phyloP scores from a whole-genome alignment of 2,888 invertebrate genomes.

The Argynnis bischoffii region DNA sequence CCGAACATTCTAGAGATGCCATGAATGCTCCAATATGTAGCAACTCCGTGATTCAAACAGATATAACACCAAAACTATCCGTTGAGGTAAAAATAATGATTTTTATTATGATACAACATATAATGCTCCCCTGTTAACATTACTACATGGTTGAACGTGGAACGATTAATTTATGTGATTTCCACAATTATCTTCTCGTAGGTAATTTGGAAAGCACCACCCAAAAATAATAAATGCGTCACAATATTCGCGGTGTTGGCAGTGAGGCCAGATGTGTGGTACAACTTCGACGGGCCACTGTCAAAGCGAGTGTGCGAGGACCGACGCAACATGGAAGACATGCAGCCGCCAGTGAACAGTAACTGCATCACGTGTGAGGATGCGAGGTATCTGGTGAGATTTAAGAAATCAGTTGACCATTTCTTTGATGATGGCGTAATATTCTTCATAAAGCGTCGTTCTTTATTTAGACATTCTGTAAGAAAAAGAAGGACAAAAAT shows the following conservation, averaged over 20 bases:
- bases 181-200: conserved; percentile 36
- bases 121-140: too few species aligned
- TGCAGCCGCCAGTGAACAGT: conserved; percentile 64
- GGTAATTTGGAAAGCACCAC: conserved; percentile 69
- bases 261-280: conserved; percentile 69
- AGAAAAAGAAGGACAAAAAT: too few species aligned
- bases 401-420: not conserved
- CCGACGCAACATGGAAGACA: conserved; percentile 66
- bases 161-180: too few species aligned
- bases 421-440: too few species aligned
- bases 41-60: conserved; percentile 65
- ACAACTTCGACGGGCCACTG: conserved; percentile 63
- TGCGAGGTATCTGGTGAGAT: conserved; percentile 66
- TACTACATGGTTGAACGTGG: not conserved
- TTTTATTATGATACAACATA: too few species aligned
- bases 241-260: conserved; percentile 70
- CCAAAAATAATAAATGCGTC: conserved; percentile 67
- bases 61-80: conserved; percentile 63
- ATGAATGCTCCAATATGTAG: conserved; percentile 53
- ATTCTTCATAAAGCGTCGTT: too few species aligned
- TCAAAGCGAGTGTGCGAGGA: conserved; percentile 69
- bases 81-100: conserved; percentile 54
- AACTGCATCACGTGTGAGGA: conserved; percentile 68
- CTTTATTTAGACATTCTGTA: too few species aligned
- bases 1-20: conserved; percentile 46